Percentiles rank a stretch among this genome's conserved stretches.
phyloP scores from a whole-genome alignment of 2,113 vertebrate species.

The Amphiprion ocellaris region DNA sequence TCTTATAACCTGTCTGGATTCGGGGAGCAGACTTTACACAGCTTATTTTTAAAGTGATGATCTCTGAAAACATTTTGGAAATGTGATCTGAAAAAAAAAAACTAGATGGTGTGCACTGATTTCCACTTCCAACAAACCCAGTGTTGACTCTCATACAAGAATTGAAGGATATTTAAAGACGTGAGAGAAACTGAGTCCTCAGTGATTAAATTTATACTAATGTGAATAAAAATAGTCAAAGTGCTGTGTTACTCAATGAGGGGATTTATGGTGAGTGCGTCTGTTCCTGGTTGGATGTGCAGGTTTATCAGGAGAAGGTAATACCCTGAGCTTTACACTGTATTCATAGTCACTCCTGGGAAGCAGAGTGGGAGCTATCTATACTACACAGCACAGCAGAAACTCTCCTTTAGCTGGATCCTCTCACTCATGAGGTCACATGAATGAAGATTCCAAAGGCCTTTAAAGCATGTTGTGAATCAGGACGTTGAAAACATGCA shows the following conservation, averaged over 20 bases:
- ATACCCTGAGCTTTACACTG: no score
- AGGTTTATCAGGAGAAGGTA: background rate
- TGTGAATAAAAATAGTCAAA: conserved; percentile 4
- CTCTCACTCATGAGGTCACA: no score
- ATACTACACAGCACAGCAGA: no score
- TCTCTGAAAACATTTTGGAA: conserved; percentile 66
- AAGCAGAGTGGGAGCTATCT: no score
- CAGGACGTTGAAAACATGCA: no score
- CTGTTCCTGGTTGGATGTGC: background rate
- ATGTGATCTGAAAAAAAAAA: conserved; percentile 51
- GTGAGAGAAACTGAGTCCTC: background rate
- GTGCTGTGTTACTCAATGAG: background rate
- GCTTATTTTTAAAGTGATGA: conserved; percentile 75
- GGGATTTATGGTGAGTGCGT: background rate
- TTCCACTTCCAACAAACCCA: conserved; percentile 1
- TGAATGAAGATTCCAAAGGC: no score
- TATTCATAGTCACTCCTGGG: no score
- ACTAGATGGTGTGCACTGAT: background rate
- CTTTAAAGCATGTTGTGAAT: no score
- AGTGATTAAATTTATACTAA: background rate
- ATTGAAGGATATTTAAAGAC: background rate
- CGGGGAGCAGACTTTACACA: conserved; percentile 70
- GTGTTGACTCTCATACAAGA: background rate
- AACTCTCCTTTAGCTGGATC: no score
- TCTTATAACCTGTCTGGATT: conserved; percentile 54